Evolutionary conservation across 1,140 invertebrate species (phyloP), one percentile per base, ranked within the genome.

Genomic region (Eufriesea mexicana): DNA sequence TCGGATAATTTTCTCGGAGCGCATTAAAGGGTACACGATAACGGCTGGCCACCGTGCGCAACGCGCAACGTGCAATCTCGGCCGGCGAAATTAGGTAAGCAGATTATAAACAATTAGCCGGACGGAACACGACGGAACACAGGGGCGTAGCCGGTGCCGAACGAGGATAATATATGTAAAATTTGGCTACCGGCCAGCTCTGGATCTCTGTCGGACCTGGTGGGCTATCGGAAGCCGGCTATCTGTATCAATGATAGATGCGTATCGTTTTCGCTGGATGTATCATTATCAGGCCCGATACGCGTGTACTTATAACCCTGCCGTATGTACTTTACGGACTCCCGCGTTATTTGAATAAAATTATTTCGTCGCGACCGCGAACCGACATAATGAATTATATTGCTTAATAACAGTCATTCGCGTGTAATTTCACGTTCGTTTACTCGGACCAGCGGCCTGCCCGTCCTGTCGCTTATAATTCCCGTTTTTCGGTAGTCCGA

Each of bases 101-200:
- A 76, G 68, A 87, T 87, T 76, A 70, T 45, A 62, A 87, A 74
- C 70, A 87, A 87, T 87, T 87, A 87, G 79, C 71, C 35, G 25
- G 42, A 16, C 0, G 23, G 28, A 71, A 77, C 79, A 80, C 25
- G 77, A 79, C 54, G 64, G 23, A 87, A 62, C 57, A 59, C 49
- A 71, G 23, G 28, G 64, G 51, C 74, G 70, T 57, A 49, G 35
- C 49, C 28, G 23, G 10, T 4, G 47, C 23, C 23, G 59, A 68
- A 54, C 64, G 75, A 57, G 79, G 76, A 83, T 85, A 83, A 87
- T 79, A 54, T 82, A 82, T 85, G 54, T 73, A 84, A 85, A 82
- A 77, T 77, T 71, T 61, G 35, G 86, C 83, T 88, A 88, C 86
- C 83, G 86, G 42, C 5, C 42, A 12, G 61, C n/a, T 84, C 18